Evolutionary conservation across 2,888 invertebrate genomes (phyloP), one percentile per base, ranked within the genome.

Genomic region (Neocrepidodera transversa): DNA sequence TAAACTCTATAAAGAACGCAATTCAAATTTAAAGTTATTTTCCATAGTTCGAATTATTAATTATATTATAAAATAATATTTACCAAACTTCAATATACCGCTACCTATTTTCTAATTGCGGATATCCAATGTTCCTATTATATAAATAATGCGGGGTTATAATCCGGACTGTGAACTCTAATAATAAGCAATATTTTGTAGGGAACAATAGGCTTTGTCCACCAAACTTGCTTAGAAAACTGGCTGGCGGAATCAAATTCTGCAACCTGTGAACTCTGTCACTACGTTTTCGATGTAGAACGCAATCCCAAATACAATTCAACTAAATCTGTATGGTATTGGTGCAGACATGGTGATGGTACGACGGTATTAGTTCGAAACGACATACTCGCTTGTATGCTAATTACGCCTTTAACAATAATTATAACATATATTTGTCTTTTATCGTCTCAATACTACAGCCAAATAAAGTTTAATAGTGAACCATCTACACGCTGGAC

Each of bases 211-310:
- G 90, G 90, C 0, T 82, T 87, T 53, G 86, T 90, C 8, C 90
- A 91, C 76, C 83, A 88, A 1, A 84, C 85, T 58, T 92, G 91
- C 74, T 78, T 91, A 68, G 90, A 91, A 77, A 83, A 84, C 51
- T 92, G 91, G 91, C 79, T 91, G 32, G 88, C 89, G 1, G 88
- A 89, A 73, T 87, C 88, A 1, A 88, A 89, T 26, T 85, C 86
- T 60, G 86, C 85, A 7, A 80, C 82, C 26, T 92, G 92, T 73
- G 91, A 92, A 74, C 81, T 92, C 14, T 92, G 92, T 75, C 86
- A 87, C 13, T 85, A 86, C 40, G 79, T 82, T 47, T 91, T 89
- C 71, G 76, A 81, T n/a, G 86, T 89, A 0, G 82, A 83, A 68
- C 83, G 89, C 20, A 85, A 85, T 1, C 87, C 86, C 47, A 82